A percentile compares a stretch with the other conserved stretches of the same genome.
Conservation (phyloP, 1,140 invertebrate species). For the Cyrtorhinus lividipennis region DNA sequence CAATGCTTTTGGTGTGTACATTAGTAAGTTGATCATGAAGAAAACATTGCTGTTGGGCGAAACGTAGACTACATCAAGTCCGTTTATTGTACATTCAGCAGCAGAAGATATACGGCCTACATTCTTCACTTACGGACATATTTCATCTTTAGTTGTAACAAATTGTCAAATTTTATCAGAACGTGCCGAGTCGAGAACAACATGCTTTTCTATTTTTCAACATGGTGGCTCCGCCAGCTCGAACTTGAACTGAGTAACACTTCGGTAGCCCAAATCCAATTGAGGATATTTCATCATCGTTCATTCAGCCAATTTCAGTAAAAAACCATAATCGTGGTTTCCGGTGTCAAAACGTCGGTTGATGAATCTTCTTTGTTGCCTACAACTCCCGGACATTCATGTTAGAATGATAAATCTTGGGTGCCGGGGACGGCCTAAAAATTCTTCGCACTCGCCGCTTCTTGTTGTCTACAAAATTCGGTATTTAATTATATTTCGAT, state of each 20-base stretch:
- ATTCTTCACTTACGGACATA: neutral
- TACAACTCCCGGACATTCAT: neutral
- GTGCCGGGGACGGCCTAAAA: neutral
- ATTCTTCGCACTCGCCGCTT: neutral
- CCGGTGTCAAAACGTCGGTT: neutral
- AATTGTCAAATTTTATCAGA: neutral
- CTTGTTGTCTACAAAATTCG: neutral
- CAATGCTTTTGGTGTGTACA: neutral
- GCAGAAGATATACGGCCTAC: neutral
- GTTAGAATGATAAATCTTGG: neutral
- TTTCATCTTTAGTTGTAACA: neutral
- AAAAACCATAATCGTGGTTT: neutral
- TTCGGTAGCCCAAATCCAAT: neutral
- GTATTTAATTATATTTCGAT: neutral
- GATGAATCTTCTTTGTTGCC: neutral
- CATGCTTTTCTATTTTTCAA: neutral
- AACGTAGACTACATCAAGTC: neutral
- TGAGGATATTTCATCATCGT: neutral
- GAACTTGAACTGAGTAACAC: neutral
- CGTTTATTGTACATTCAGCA: neutral
- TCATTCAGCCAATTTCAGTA: neutral
- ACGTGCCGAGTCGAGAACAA: neutral
- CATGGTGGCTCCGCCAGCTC: neutral
- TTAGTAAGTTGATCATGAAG: neutral
- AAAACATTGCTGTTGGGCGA: neutral